Conservation (phyloP, 2,888 invertebrate species). For the Phengaris alcon region DNA sequence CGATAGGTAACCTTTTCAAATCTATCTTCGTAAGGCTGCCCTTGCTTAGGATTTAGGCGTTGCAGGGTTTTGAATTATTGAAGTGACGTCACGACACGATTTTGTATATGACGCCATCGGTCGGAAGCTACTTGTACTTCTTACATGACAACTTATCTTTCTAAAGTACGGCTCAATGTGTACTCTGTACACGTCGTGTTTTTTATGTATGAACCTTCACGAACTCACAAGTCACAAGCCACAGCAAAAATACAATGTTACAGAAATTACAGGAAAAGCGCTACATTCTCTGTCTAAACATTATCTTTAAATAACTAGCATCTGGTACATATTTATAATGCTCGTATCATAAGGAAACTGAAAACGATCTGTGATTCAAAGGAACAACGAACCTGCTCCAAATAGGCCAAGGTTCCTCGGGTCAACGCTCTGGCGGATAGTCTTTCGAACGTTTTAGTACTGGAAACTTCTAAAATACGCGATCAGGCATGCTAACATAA, state of each 20-base stretch:
- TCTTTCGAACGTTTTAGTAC: not conserved
- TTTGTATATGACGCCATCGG: no score
- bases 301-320: conserved; percentile 45
- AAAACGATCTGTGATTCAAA: conserved; percentile 48
- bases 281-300: conserved; percentile 31
- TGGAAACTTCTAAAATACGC: not conserved
- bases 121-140: no score
- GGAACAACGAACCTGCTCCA: conserved; percentile 71
- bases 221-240: no score
- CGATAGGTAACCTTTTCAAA: no score
- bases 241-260: not conserved
- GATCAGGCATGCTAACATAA: not conserved
- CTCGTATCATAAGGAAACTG: conserved; percentile 63
- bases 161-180: no score
- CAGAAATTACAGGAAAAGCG: not conserved
- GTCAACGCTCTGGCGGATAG: conserved; percentile 53
- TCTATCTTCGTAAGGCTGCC: no score
- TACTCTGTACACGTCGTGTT: no score
- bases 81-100: no score
- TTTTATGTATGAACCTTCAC: no score
- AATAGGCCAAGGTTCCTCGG: conserved; percentile 75
- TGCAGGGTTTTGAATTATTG: no score
- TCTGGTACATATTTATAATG: conserved; percentile 65
- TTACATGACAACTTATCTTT: no score
- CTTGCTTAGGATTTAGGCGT: no score